Evolutionary conservation across 2,888 invertebrate species (phyloP).

Genomic region (Oscheius sp.): DNA sequence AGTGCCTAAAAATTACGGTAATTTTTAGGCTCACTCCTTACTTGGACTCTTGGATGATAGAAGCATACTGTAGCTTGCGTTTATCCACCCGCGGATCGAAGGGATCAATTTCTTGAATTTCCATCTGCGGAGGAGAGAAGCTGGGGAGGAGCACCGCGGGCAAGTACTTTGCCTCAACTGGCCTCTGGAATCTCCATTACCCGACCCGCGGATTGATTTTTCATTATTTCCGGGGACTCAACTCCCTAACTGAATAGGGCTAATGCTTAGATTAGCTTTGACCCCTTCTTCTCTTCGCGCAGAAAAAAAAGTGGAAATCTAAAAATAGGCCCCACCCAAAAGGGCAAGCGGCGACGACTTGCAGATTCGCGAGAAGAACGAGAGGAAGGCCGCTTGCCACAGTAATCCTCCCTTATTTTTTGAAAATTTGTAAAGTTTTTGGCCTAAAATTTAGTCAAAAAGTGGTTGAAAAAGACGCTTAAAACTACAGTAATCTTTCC

Average conservation of each 20-base stretch:
- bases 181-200: constrained; percentile 24
- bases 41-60: constrained; percentile 7
- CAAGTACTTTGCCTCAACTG: no score
- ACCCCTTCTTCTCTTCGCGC: no score
- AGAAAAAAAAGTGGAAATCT: no score
- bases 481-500: no score
- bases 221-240: constrained; percentile 23
- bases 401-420: no score
- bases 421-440: no score
- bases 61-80: constrained; percentile 8
- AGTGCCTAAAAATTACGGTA: not conserved
- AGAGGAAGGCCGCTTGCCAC: no score
- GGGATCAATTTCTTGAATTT: constrained; percentile 7
- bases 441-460: no score
- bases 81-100: constrained; percentile 17
- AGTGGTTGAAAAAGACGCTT: no score
- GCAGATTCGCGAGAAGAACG: no score
- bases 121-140: not conserved
- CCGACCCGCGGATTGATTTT: constrained; percentile 1
- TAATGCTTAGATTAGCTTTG: constrained; percentile 23
- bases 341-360: no score
- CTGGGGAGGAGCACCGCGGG: not conserved
- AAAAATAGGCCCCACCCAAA: no score
- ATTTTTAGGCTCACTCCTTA: not conserved
- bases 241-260: constrained; percentile 19